These are phyloP conservation scores for Noctilio leporinus DNA, from an alignment of 2,113 vertebrate species.

Conservation along the genomic window DNA sequence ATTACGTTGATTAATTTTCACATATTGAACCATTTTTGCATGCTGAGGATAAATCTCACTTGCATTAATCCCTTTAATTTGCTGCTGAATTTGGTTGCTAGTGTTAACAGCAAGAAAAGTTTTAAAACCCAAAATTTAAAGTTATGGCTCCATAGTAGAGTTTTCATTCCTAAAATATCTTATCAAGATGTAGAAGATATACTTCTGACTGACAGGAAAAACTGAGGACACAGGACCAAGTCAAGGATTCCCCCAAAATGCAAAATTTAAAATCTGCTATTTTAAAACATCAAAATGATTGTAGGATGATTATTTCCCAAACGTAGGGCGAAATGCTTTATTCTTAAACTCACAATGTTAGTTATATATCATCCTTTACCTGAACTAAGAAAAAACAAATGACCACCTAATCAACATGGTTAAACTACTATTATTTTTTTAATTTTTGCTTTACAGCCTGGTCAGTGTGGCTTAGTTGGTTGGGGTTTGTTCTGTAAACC, in stretches of 20 bases:
- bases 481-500: too few relatives aligned
- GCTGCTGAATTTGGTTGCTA: not conserved
- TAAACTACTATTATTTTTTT: not conserved
- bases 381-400: not conserved
- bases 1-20: not conserved
- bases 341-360: not conserved
- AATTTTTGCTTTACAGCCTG: not conserved
- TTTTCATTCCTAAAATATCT: not conserved
- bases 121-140: not conserved
- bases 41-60: not conserved
- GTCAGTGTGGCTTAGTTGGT: too few relatives aligned
- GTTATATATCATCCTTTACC: not conserved
- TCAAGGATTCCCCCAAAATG: not conserved
- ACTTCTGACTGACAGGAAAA: not conserved
- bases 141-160: not conserved
- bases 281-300: slow-evolving; percentile 13
- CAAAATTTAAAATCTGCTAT: not conserved
- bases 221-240: not conserved
- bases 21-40: not conserved
- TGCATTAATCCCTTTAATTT: not conserved
- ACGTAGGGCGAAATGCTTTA: not conserved
- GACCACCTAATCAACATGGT: not conserved
- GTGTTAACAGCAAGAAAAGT: not conserved
- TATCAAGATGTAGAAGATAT: not conserved
- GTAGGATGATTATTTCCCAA: not conserved